Percentiles rank a stretch among this genome's conserved stretches.
phyloP scores from a whole-genome alignment of 2,797 vertebrate genomes.

The Leontopithecus rosalia region DNA sequence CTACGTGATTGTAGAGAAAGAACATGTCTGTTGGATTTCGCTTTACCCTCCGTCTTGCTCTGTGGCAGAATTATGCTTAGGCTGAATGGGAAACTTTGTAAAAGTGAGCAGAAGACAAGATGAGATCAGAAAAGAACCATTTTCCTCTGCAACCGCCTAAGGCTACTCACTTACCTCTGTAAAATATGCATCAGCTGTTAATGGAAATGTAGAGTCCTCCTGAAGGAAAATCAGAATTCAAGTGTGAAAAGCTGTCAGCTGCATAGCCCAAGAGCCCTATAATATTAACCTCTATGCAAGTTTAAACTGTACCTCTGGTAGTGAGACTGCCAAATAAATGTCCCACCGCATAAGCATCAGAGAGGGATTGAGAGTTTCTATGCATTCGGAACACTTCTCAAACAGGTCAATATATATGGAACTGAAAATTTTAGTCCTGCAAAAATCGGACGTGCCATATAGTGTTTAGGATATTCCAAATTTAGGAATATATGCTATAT shows the following conservation, averaged over 20 bases:
- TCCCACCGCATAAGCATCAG: not conserved
- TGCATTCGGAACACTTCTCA: not conserved
- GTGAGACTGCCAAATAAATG: slow-evolving; percentile 51
- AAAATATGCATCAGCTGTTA: slow-evolving; percentile 71
- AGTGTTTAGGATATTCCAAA: slow-evolving; percentile 30
- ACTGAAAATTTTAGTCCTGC: not conserved
- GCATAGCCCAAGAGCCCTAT: slow-evolving; percentile 18
- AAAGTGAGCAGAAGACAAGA: slow-evolving; percentile 15
- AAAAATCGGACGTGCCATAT: not conserved
- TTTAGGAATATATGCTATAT: not conserved
- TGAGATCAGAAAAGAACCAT: slow-evolving; percentile 51
- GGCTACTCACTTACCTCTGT: slow-evolving; percentile 65
- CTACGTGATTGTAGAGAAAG: slow-evolving; percentile 43
- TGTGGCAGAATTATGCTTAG: slow-evolving; percentile 43
- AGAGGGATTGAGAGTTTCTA: not conserved
- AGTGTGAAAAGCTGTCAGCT: slow-evolving; percentile 40
- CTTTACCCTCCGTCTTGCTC: not conserved
- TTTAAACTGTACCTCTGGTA: slow-evolving; percentile 51
- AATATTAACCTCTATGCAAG: slow-evolving; percentile 52
- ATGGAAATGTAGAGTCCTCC: slow-evolving; percentile 49
- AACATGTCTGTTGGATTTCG: not conserved
- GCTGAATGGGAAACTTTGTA: not conserved
- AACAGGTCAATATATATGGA: not conserved
- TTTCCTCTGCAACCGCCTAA: slow-evolving; percentile 45
- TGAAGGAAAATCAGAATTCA: slow-evolving; percentile 61